Base-by-base conservation (phyloP, 2,113 vertebrate genomes). In the Malurus melanocephalus region DNA sequence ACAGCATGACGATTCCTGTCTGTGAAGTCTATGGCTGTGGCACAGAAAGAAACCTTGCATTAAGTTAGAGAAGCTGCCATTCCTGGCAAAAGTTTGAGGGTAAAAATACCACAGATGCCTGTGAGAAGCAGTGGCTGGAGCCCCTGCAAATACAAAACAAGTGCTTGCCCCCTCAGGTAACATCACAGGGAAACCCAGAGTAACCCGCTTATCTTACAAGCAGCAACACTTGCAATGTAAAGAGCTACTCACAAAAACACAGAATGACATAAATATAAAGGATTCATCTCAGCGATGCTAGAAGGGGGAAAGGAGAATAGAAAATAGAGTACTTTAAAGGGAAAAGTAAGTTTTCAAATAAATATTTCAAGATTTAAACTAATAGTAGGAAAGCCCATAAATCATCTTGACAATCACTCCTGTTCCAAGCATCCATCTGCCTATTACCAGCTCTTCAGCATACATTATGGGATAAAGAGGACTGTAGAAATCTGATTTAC, bases 311-410 rank as follows among this genome's bases (percentile, higher is more conserved):
- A 66, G 30, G 89, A 76, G 56, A 74, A 51, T 2, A 24, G 48
- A 76, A 92, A 86, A 78, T 2, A 69, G 15, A 93, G 65, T 38
- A 66, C 4, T 52, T 52, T 85, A 91, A 81, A 86, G 76, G 67
- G 52, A 72, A 71, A 91, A 85, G 32, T 51, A 85, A 88, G 88
- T 66, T 66, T 61, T 42, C 87, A 91, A 96, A 95, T 92, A 89
- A 89, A 74, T 89, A 90, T 82, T 93, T 82, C 75, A 91, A 55
- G 67, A 85, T 77, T 72, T 91, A 94, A 92, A 82, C 77, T 79
- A 92, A 81, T 91, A 93, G 87, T 14, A 68, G 66, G 73, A 76
- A 90, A 90, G 33, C 67, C 27, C 55, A 61, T 90, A 92, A 88
- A 81, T 93, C 78, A 90, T 79, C 69, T 90, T 81, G 84, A 90